These are phyloP conservation scores for Rhamphomyia laevipes DNA, from an alignment of 2,888 invertebrate species.

Conservation along the genomic window DNA sequence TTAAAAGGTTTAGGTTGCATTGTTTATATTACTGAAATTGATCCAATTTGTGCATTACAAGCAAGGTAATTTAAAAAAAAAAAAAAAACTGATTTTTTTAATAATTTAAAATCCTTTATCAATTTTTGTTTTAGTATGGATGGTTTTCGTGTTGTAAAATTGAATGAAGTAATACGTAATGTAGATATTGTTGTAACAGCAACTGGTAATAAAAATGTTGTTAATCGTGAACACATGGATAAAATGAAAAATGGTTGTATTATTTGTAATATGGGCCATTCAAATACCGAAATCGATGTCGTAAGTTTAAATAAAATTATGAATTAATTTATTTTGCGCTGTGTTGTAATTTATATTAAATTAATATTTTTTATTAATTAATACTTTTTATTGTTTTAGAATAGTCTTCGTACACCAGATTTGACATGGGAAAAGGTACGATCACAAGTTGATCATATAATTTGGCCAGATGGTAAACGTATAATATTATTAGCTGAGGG, in stretches of 20 bases:
- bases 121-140: slow-evolving; percentile 55
- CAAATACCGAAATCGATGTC: slow-evolving; percentile 92
- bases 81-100: neutral
- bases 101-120: neutral
- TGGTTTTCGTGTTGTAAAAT: slow-evolving; percentile 86
- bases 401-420: slow-evolving; percentile 84
- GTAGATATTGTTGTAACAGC: slow-evolving; percentile 97
- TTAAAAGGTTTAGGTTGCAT: slow-evolving; percentile 90
- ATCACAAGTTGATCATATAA: slow-evolving; percentile 96
- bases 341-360: slow-evolving; percentile 2
- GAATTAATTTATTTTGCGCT: neutral
- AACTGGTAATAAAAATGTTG: slow-evolving; percentile 94
- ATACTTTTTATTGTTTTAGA: slow-evolving; percentile 43
- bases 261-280: slow-evolving; percentile 95
- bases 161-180: slow-evolving; percentile 85
- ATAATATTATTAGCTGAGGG: slow-evolving; percentile 91
- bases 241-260: slow-evolving; percentile 93
- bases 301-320: slow-evolving; percentile 39
- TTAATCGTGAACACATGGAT: slow-evolving; percentile 90
- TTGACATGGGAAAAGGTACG: slow-evolving; percentile 95
- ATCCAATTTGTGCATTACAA: slow-evolving; percentile 95
- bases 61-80: slow-evolving; percentile 53
- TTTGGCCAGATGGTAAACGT: slow-evolving; percentile 95
- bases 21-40: slow-evolving; percentile 81
- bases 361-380: slow-evolving; percentile 5